Evolutionary conservation across 1,140 invertebrate species (phyloP).

Genomic region (Drosophila sulfurigaster): DNA sequence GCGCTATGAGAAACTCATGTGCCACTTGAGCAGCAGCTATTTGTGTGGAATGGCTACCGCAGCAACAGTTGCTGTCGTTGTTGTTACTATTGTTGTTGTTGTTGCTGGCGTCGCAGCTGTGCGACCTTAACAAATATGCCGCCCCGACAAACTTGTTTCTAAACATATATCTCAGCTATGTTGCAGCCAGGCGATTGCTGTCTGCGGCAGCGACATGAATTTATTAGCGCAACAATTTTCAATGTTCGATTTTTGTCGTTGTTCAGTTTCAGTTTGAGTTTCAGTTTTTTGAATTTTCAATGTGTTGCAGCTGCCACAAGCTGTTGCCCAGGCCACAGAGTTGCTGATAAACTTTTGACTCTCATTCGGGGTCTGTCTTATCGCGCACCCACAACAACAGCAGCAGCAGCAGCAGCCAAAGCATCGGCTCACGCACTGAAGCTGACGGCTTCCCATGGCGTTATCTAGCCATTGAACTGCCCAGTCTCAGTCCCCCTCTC

Average conservation of each 20-base stretch:
- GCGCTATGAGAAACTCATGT: constrained; percentile 31
- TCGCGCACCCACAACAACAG: constrained; percentile 77
- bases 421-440: constrained; percentile 35
- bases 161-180: constrained; percentile 46
- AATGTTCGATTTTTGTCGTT: constrained; percentile 36
- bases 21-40: constrained; percentile 77
- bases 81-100: constrained; percentile 50
- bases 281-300: constrained; percentile 47
- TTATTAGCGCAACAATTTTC: constrained; percentile 58
- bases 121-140: constrained; percentile 83
- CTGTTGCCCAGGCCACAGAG: constrained; percentile 29
- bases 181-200: constrained; percentile 46
- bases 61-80: constrained; percentile 33
- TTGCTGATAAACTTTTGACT: constrained; percentile 67
- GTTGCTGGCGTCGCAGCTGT: constrained; percentile 62
- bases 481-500: constrained; percentile 16
- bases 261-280: too few species aligned
- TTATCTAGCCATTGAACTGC: constrained; percentile 56
- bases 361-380: constrained; percentile 47
- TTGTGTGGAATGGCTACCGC: constrained; percentile 53
- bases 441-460: constrained; percentile 48
- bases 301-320: constrained; percentile 50
- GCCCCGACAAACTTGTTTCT: constrained; percentile 71
- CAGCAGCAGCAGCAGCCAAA: constrained; percentile 29
- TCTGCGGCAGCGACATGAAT: constrained; percentile 53